phyloP scores from a whole-genome alignment of 23 tunicate genomes.

The Trididemnum miniatum region DNA sequence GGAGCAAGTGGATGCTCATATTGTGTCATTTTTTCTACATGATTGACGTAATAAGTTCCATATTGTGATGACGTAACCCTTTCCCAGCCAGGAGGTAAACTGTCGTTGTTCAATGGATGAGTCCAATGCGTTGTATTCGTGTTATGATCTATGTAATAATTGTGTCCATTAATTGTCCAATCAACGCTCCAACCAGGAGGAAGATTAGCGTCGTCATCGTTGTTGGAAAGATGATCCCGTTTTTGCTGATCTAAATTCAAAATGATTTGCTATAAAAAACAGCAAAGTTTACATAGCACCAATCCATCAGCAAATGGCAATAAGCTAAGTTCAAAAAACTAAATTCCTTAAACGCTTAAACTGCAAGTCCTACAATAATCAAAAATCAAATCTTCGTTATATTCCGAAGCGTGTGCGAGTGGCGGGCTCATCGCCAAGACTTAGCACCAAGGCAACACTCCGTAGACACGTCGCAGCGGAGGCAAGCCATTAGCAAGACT shows the following conservation, averaged over 20 bases:
- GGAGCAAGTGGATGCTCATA: conserved; percentile 84
- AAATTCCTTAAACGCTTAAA: no score
- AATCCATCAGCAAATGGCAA: no score
- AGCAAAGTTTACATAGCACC: no score
- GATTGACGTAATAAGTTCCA: conserved; percentile 91
- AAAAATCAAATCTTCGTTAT: no score
- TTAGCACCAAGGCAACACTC: no score
- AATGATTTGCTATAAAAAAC: no score
- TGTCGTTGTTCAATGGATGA: conserved; percentile 91
- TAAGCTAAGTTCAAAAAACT: no score
- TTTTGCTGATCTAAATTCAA: conserved; percentile 21
- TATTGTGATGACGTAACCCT: conserved; percentile 70
- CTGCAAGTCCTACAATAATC: no score
- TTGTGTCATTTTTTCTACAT: conserved; percentile 77
- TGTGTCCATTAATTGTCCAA: conserved; percentile 79
- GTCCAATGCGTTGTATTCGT: conserved; percentile 97
- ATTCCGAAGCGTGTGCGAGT: no score
- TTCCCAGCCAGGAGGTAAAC: conserved; percentile 99
- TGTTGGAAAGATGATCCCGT: background rate
- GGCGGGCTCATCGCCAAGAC: no score
- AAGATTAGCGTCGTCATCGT: conserved; percentile 42
- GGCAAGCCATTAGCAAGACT: no score
- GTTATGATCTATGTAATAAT: conserved; percentile 90
- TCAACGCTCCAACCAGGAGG: conserved; percentile 96
- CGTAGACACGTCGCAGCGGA: no score